A percentile compares a stretch with the other conserved stretches of the same genome.
These are phyloP conservation scores for Podocnemis expansa DNA, from an alignment of 2,113 vertebrate species.

Conservation along the genomic window DNA sequence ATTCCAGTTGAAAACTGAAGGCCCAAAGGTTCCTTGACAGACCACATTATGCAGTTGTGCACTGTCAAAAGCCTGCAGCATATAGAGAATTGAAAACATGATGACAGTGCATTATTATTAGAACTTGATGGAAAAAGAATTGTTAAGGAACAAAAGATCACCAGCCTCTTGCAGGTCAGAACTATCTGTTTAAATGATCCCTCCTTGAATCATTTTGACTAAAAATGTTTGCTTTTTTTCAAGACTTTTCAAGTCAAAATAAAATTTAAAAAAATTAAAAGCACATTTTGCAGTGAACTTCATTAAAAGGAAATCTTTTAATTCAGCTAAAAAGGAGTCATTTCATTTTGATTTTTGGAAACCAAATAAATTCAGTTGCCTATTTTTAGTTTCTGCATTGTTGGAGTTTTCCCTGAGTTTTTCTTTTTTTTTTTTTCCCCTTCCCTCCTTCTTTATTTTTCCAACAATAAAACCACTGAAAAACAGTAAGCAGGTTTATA, in stretches of 20 bases:
- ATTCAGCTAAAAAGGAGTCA: not conserved
- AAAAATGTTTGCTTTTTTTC: not conserved
- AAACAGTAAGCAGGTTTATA: not conserved
- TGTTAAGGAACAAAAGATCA: not conserved
- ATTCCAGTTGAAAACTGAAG: not conserved
- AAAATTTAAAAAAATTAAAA: not conserved
- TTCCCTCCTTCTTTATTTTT: not conserved
- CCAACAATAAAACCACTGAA: not conserved
- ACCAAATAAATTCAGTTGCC: not conserved
- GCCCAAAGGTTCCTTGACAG: not conserved
- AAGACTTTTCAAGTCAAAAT: not conserved
- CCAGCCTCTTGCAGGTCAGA: not conserved
- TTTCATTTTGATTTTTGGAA: conserved; percentile 3
- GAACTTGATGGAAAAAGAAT: not conserved
- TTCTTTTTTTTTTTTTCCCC: not conserved
- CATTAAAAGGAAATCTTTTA: not conserved
- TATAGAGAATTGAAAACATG: not conserved
- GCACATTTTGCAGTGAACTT: not conserved
- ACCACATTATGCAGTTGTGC: not conserved
- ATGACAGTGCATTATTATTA: not conserved
- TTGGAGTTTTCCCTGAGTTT: not conserved
- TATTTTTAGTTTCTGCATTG: not conserved
- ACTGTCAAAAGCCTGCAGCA: not conserved
- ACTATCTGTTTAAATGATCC: not conserved
- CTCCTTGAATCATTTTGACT: not conserved